phyloP scores from a whole-genome alignment of 1,140 invertebrate genomes.

The Macrotrachela quadricornifera region DNA sequence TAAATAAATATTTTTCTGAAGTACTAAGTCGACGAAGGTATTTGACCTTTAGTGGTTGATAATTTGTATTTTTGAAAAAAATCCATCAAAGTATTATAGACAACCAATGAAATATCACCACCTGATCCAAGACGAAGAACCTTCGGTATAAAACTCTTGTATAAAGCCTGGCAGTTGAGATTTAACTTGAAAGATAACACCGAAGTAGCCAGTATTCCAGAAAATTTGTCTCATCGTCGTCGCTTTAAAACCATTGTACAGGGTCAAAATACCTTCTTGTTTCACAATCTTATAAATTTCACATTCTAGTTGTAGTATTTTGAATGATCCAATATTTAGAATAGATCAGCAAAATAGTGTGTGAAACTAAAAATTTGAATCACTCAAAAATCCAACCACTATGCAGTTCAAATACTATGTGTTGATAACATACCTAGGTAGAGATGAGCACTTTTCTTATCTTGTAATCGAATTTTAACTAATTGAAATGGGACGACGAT shows the following conservation, averaged over 20 bases:
- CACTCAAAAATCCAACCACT: too few species aligned
- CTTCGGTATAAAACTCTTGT: constrained; percentile 73
- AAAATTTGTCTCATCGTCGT: constrained; percentile 63
- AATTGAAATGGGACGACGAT: constrained; percentile 82
- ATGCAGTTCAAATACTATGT: too few species aligned
- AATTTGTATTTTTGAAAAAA: too few species aligned
- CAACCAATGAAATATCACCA: constrained; percentile 66
- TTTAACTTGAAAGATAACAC: constrained; percentile 78
- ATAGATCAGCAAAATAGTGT: too few species aligned
- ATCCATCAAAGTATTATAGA: constrained; percentile 35
- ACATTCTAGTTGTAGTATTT: too few species aligned
- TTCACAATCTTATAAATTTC: constrained; percentile 55
- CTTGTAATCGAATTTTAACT: constrained; percentile 55
- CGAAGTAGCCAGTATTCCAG: constrained; percentile 79
- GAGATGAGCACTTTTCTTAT: constrained; percentile 32
- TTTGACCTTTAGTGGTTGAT: too few species aligned
- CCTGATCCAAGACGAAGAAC: constrained; percentile 63
- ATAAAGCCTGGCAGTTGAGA: constrained; percentile 54
- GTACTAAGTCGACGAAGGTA: too few species aligned
- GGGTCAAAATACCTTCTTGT: constrained; percentile 46
- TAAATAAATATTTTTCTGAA: too few species aligned
- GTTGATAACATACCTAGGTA: constrained; percentile 20
- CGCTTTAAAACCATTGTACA: constrained; percentile 67
- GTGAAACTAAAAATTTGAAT: too few species aligned
- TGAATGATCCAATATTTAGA: too few species aligned